These are phyloP conservation scores for Mesocentrotus franciscanus DNA, from an alignment of 53 echinoderm and acorn worm species.

Conservation along the genomic window DNA sequence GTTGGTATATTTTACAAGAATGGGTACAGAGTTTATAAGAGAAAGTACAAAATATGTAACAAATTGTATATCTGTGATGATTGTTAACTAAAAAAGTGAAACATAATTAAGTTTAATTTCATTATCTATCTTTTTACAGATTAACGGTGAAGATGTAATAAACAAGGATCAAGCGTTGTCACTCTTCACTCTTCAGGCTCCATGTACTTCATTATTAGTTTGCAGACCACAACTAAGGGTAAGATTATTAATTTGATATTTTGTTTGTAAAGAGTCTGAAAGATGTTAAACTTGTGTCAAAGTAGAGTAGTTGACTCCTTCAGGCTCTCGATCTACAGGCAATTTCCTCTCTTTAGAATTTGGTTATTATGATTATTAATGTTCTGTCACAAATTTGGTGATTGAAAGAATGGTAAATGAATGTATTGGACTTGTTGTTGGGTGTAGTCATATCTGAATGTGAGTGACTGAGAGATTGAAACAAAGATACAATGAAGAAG, in stretches of 20 bases:
- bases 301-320: background rate
- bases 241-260: conserved; percentile 42
- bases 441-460: background rate
- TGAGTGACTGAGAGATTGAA: background rate
- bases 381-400: too few relatives aligned
- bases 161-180: conserved; percentile 95
- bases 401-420: background rate
- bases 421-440: background rate
- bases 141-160: conserved; percentile 97
- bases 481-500: background rate
- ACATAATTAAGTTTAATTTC: too few relatives aligned
- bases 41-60: background rate
- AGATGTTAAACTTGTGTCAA: background rate
- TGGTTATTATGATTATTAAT: too few relatives aligned
- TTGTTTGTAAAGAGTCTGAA: background rate
- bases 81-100: too few relatives aligned
- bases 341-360: too few relatives aligned
- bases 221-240: conserved; percentile 99
- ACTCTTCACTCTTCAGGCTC: conserved; percentile 84
- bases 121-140: conserved; percentile 64
- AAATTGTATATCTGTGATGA: background rate
- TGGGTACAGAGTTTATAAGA: background rate
- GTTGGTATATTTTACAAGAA: background rate
- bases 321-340: too few relatives aligned
- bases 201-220: conserved; percentile 85